phyloP scores from a whole-genome alignment of 2,888 invertebrate species.

The Fragum whitleyi region DNA sequence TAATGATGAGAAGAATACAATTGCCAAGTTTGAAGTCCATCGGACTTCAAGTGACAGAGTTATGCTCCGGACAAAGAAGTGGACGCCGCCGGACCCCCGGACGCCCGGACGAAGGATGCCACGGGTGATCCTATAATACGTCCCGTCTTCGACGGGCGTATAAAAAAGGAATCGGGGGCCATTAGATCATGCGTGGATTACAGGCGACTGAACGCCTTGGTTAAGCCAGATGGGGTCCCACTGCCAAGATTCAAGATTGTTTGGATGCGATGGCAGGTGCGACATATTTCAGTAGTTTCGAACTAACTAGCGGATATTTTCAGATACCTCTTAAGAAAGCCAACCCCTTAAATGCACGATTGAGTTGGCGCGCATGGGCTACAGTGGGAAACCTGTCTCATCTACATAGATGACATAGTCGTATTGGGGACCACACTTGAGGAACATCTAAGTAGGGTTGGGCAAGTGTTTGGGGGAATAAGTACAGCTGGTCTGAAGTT shows the following conservation, averaged over 20 bases:
- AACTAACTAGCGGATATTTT: background rate
- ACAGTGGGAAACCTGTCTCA: constrained; percentile 7
- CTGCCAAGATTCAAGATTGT: background rate
- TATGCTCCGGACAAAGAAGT: too few relatives aligned
- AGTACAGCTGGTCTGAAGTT: background rate
- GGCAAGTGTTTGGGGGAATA: too few relatives aligned
- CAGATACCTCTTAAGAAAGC: background rate
- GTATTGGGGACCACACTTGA: too few relatives aligned
- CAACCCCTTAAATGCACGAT: background rate
- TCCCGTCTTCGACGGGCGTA: too few relatives aligned
- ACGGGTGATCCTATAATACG: too few relatives aligned
- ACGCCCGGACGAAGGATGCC: too few relatives aligned
- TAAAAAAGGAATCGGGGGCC: constrained; percentile 14
- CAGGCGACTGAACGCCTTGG: constrained; percentile 17
- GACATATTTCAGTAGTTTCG: constrained; percentile 4
- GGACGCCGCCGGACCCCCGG: too few relatives aligned
- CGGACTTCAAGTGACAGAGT: too few relatives aligned
- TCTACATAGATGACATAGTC: background rate
- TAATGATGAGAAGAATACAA: too few relatives aligned
- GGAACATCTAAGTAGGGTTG: too few relatives aligned
- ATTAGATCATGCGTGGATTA: constrained; percentile 39
- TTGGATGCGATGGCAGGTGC: background rate
- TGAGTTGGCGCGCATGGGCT: background rate
- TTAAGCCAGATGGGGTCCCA: constrained; percentile 19
- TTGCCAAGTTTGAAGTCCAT: too few relatives aligned